Conservation (phyloP, 1,140 invertebrate species). For the Araneus ventricosus region DNA sequence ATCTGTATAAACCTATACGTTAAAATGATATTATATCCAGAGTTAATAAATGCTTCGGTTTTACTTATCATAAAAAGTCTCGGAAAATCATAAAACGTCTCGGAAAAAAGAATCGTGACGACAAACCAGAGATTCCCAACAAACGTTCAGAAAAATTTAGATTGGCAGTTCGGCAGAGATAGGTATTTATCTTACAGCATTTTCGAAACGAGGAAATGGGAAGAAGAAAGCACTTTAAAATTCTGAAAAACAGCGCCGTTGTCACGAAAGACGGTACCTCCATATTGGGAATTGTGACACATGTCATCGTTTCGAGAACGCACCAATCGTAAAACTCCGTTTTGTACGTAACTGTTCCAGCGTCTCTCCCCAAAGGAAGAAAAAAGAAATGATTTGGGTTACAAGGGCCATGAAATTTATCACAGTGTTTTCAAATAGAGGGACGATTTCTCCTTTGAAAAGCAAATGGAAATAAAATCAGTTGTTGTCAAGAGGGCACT, state of each 20-base stretch:
- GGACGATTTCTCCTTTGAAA: neutral
- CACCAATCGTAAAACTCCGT: neutral
- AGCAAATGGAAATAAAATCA: conserved; percentile 40
- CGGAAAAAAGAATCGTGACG: too few relatives aligned
- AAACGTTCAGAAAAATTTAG: neutral
- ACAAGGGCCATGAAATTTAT: conserved; percentile 6
- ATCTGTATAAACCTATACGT: too few relatives aligned
- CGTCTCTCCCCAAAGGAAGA: neutral
- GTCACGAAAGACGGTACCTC: neutral
- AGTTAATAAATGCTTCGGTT: too few relatives aligned
- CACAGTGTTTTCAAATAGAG: neutral
- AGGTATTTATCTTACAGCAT: neutral
- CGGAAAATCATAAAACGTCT: too few relatives aligned
- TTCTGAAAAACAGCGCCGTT: neutral
- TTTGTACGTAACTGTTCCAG: neutral
- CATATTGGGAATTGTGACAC: conserved; percentile 14
- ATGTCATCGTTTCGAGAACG: neutral
- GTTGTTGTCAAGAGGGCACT: neutral
- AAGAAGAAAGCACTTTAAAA: neutral
- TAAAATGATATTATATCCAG: too few relatives aligned
- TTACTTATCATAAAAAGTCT: too few relatives aligned
- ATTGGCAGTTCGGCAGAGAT: neutral
- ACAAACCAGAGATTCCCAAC: neutral
- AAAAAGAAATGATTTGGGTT: neutral
- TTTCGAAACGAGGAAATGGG: too few relatives aligned